Evolutionary conservation across 2,888 invertebrate species (phyloP).

Genomic region (Dusona sp.): DNA sequence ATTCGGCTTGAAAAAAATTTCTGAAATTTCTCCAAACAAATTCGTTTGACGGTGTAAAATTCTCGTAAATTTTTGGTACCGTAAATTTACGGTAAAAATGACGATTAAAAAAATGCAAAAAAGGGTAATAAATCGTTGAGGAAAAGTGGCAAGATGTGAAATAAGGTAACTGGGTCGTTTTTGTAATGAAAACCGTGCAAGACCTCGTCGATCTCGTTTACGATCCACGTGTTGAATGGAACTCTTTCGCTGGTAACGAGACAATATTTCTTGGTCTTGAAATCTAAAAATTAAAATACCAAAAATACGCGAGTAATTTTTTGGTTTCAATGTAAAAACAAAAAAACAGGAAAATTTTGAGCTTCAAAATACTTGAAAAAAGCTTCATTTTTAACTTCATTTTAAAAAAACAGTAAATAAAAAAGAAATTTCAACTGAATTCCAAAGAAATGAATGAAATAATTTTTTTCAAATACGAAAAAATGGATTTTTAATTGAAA

Average conservation of each 20-base stretch:
- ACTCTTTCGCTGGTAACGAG: conserved; percentile 31
- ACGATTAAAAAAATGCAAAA: not conserved
- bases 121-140: not conserved
- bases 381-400: no score
- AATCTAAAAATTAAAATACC: not conserved
- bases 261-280: not conserved
- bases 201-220: conserved; percentile 15
- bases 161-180: conserved; percentile 77
- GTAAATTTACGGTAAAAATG: not conserved
- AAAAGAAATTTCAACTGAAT: not conserved
- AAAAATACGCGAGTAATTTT: no score
- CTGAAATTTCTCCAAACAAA: not conserved
- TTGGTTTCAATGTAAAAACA: no score
- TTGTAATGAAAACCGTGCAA: conserved; percentile 3
- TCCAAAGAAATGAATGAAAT: not conserved
- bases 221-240: not conserved
- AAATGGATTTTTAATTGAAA: not conserved
- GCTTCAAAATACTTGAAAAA: not conserved
- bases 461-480: not conserved
- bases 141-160: conserved; percentile 63
- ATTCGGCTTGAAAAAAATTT: not conserved
- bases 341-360: not conserved
- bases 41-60: not conserved
- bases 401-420: not conserved
- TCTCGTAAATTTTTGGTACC: not conserved